A percentile compares a stretch with the other conserved stretches of the same genome.
phyloP scores from a whole-genome alignment of 2,797 vertebrate species.

The Ciconia nigra region DNA sequence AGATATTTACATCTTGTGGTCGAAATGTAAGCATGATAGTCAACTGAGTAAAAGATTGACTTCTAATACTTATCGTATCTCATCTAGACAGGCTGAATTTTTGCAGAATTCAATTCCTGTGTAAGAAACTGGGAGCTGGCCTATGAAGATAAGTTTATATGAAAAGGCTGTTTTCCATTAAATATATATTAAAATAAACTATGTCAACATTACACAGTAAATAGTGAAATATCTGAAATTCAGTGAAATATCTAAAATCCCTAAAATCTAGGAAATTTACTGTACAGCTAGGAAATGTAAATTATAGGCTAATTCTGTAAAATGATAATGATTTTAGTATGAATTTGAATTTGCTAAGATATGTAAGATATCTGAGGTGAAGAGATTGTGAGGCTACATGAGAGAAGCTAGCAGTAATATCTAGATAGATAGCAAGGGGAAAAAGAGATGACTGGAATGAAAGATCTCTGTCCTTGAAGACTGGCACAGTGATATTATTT shows the following conservation, averaged over 20 bases:
- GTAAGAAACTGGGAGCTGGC: background rate
- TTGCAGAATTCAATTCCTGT: background rate
- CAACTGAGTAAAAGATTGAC: background rate
- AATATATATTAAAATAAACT: background rate
- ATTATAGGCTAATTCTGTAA: background rate
- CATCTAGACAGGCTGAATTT: background rate
- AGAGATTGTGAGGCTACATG: accelerated
- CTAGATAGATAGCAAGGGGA: background rate
- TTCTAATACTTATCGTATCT: background rate
- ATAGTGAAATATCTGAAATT: background rate
- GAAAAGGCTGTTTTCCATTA: background rate
- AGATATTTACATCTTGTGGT: background rate
- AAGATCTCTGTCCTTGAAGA: background rate
- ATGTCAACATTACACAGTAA: background rate
- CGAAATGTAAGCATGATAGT: accelerated
- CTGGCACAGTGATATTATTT: background rate
- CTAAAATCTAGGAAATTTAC: background rate
- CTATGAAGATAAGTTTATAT: background rate
- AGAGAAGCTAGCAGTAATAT: background rate
- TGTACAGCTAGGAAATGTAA: background rate
- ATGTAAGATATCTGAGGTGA: background rate
- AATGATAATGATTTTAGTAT: background rate
- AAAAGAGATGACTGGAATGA: background rate
- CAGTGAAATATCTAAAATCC: background rate
- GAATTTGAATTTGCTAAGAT: background rate